phyloP scores from a whole-genome alignment of 2,113 vertebrate species.

The Balaeniceps rex region DNA sequence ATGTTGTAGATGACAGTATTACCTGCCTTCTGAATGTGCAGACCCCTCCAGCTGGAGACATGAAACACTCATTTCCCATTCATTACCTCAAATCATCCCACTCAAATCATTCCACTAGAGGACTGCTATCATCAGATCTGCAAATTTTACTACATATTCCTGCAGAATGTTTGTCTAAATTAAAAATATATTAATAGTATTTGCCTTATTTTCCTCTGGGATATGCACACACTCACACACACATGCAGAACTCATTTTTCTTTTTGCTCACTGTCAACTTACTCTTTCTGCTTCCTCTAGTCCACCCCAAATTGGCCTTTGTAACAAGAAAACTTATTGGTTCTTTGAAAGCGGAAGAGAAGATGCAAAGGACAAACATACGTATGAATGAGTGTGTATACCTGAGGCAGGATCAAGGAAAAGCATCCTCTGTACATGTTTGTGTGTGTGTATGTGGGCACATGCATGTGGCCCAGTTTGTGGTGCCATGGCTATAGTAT shows the following conservation, averaged over 20 bases:
- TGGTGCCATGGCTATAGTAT: neutral
- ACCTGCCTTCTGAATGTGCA: neutral
- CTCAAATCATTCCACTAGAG: neutral
- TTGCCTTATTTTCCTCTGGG: neutral
- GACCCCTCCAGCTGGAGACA: neutral
- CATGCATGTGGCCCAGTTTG: neutral
- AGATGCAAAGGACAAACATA: neutral
- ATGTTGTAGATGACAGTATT: neutral
- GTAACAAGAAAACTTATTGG: neutral
- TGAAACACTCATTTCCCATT: neutral
- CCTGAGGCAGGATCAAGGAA: neutral
- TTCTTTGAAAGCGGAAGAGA: neutral
- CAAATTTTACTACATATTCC: conserved; percentile 35
- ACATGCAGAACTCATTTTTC: neutral
- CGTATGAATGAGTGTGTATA: neutral
- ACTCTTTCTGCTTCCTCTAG: neutral
- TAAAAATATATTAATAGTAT: neutral
- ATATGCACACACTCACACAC: neutral
- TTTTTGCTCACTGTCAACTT: neutral
- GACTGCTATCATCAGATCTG: neutral
- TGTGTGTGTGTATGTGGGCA: neutral
- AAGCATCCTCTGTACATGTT: neutral
- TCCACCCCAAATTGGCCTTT: neutral
- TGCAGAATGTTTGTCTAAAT: neutral
- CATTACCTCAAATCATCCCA: neutral